Percentiles rank a stretch among this genome's conserved stretches.
Conservation (phyloP, 1,140 invertebrate genomes). For the Drosophila yakuba region DNA sequence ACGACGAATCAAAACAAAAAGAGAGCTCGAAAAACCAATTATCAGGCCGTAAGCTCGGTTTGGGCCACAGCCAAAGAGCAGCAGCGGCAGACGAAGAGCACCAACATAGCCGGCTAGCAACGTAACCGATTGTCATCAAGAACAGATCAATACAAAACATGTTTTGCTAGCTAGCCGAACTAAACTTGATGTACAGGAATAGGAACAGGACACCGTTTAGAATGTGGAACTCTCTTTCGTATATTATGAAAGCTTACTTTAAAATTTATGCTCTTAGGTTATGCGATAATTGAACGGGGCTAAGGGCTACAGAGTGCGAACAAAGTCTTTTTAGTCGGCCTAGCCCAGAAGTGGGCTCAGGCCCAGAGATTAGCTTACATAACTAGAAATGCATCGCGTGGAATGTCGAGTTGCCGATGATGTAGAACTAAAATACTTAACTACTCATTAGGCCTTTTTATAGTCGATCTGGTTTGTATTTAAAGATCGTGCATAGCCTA, state of each 20-base stretch:
- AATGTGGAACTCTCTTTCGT: conserved; percentile 10
- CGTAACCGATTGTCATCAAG: conserved; percentile 24
- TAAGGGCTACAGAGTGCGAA: conserved; percentile 10
- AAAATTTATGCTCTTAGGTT: conserved; percentile 24
- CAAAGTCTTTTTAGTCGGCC: conserved; percentile 10
- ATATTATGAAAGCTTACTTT: conserved; percentile 21
- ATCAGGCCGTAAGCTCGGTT: conserved; percentile 54
- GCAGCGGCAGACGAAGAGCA: conserved; percentile 3
- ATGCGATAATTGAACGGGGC: conserved; percentile 3
- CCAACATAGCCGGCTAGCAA: conserved; percentile 13
- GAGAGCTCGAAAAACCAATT: conserved; percentile 65
- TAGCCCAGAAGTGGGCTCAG: background rate
- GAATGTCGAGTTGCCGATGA: conserved; percentile 49
- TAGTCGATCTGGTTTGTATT: conserved; percentile 33
- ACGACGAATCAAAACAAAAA: conserved; percentile 67
- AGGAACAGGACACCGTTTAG: conserved; percentile 5
- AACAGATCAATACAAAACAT: conserved; percentile 21
- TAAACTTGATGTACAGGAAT: conserved; percentile 1
- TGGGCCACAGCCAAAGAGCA: conserved; percentile 55
- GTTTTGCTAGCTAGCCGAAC: conserved; percentile 18
- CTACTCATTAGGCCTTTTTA: conserved; percentile 57
- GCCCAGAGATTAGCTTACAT: conserved; percentile 23
- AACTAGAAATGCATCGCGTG: conserved; percentile 54
- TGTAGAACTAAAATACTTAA: conserved; percentile 56
- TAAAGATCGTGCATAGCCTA: conserved; percentile 44